Percentiles rank a stretch among this genome's conserved stretches.
Conservation (phyloP, 2,888 invertebrate genomes). For the Meta bourneti region DNA sequence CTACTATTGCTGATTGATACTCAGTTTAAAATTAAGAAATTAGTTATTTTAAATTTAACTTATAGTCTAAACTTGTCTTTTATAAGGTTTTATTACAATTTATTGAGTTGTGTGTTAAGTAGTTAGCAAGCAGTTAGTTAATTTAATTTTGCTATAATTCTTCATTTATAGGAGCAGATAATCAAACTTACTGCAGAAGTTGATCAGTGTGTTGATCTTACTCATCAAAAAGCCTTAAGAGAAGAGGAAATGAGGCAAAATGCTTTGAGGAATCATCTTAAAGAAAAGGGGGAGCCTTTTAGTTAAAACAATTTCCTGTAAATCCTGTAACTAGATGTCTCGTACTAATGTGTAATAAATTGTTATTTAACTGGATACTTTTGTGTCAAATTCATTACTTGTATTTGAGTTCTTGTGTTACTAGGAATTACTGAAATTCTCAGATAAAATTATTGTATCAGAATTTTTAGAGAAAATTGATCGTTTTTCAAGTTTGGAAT, state of each 20-base stretch:
- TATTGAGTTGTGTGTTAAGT: no score
- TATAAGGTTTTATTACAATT: no score
- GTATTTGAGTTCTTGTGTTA: background rate
- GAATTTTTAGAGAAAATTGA: no score
- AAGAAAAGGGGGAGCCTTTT: conserved; percentile 49
- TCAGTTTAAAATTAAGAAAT: background rate
- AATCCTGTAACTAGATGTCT: background rate
- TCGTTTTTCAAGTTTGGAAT: no score
- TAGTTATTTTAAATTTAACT: background rate
- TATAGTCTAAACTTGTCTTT: no score
- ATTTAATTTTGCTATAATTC: background rate
- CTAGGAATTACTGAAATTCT: background rate
- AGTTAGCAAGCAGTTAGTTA: no score
- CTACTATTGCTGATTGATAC: no score
- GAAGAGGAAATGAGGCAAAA: conserved; percentile 38
- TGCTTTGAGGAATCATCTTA: conserved; percentile 35
- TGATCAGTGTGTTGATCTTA: conserved; percentile 57
- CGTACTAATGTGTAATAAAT: background rate
- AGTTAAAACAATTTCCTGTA: conserved; percentile 5
- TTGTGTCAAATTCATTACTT: background rate
- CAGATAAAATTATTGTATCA: no score
- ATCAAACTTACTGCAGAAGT: conserved; percentile 62
- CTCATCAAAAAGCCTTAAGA: conserved; percentile 23
- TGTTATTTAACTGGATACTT: background rate
- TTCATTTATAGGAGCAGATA: conserved; percentile 53